Base-by-base conservation (phyloP, 1,140 invertebrate genomes). In the Amphibalanus amphitrite region DNA sequence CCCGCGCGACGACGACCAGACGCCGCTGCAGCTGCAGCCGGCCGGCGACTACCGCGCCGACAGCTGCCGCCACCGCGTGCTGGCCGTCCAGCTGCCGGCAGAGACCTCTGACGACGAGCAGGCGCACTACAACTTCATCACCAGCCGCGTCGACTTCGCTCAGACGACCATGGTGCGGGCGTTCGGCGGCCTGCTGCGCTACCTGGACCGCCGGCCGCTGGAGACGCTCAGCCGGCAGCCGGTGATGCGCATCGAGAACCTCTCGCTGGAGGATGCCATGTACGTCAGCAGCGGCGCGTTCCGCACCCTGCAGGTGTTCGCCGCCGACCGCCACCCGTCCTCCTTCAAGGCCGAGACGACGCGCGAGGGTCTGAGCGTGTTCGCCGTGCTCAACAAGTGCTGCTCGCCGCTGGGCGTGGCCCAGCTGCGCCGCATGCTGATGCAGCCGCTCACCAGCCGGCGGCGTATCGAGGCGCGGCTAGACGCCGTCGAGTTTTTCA, bases 161-260 rank as follows among this genome's bases (percentile, higher is more conserved):
- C 17, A 20, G 17, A 67, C 65, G 65, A 28, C 65, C n/a, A 67
- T 67, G 65, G 28, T 67, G 3, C n/a, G 65, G 0, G 65, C 65
- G 65, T 67, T 67, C 28, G 65, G 65, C 65, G 65, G 65, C 6
- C 65, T 67, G 26, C 65, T 67, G 65, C 65, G 65, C 23, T 67
- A 20, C 28, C 65, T 67, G 26, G 65, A 67, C 65, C 65, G 65
- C 23, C n/a, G 65, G n/a, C 65, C 65, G 65, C 65, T 28, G 65
- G 65, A 26, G 26, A 67, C 26, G 26, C n/a, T 67, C 26, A 28
- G 65, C 28, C 65, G 28, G 3, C 65, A 67, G 65, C 65, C n/a
- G 26, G 65, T 67, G 65, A 67, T 26, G 65, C n/a, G 65, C n/a
- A 10, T 67, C 10, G 26, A 28, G n/a, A 28, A n/a, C 3, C 65